Conservation (phyloP, 2,113 vertebrate genomes). For the Nothobranchius furzeri region DNA sequence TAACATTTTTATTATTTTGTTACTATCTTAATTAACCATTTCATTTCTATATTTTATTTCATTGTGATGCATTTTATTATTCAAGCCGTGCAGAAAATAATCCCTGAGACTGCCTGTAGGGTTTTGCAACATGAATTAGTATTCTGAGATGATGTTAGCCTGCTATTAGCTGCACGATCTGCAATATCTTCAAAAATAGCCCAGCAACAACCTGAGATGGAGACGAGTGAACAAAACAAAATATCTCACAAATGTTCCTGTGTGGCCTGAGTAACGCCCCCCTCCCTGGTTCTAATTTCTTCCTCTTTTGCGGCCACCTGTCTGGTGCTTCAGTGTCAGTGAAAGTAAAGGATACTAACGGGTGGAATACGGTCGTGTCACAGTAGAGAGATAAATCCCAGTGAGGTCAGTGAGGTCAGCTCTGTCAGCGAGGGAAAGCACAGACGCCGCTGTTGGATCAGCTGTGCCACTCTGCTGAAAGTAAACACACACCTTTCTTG, state of each 20-base stretch:
- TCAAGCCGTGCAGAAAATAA: not conserved
- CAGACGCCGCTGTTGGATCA: slow-evolving; percentile 53
- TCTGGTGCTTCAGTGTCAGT: slow-evolving; percentile 63
- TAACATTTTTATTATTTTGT: too few relatives aligned
- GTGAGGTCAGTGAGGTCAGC: slow-evolving; percentile 41
- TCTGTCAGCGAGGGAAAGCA: slow-evolving; percentile 46
- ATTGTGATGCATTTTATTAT: not conserved
- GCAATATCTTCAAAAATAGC: slow-evolving; percentile 16
- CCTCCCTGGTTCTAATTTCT: not conserved
- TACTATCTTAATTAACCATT: not conserved
- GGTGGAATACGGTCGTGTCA: slow-evolving; percentile 53
- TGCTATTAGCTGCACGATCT: slow-evolving; percentile 3
- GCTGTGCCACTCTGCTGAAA: slow-evolving; percentile 50
- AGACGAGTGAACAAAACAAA: slow-evolving; percentile 30
- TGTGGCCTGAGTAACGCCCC: slow-evolving; percentile 7
- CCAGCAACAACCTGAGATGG: slow-evolving; percentile 11
- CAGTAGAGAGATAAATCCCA: slow-evolving; percentile 53
- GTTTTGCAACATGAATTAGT: not conserved
- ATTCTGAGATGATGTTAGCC: slow-evolving; percentile 4
- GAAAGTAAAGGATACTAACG: slow-evolving; percentile 57
- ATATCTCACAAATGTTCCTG: slow-evolving; percentile 9
- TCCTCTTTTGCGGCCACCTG: slow-evolving; percentile 51
- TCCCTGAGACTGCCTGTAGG: not conserved
- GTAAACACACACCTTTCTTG: slow-evolving; percentile 42
- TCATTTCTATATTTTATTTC: not conserved